These are phyloP conservation scores for Synodontis membranacea DNA, from an alignment of 2,113 vertebrate genomes.

Conservation along the genomic window DNA sequence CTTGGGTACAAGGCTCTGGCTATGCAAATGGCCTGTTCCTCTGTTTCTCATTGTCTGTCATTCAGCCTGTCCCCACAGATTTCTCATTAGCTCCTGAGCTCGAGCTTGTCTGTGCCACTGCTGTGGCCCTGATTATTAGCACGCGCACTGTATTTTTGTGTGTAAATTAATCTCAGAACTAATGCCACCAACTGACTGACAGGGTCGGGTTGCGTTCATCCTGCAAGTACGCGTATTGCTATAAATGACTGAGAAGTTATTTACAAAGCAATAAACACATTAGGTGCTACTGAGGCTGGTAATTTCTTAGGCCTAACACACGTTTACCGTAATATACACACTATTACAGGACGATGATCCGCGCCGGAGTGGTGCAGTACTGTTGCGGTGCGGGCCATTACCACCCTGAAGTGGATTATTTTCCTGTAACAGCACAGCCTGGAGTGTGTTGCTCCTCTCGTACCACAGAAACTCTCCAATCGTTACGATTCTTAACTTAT, in stretches of 20 bases:
- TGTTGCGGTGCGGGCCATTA: neutral
- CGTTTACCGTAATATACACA: no score
- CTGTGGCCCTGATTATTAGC: slow-evolving; percentile 40
- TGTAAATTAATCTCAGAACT: slow-evolving; percentile 22
- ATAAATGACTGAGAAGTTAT: slow-evolving; percentile 20
- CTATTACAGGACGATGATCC: neutral
- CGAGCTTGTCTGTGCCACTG: slow-evolving; percentile 36
- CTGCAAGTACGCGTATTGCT: neutral
- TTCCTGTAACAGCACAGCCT: neutral
- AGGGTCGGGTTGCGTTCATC: slow-evolving; percentile 11
- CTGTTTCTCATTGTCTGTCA: slow-evolving; percentile 44
- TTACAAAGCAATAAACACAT: slow-evolving; percentile 17
- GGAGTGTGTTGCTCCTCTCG: neutral
- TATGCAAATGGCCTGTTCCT: slow-evolving; percentile 38
- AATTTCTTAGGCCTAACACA: neutral
- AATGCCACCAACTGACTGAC: slow-evolving; percentile 21
- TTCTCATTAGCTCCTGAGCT: slow-evolving; percentile 41
- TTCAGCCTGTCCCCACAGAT: slow-evolving; percentile 39
- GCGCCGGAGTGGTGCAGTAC: neutral
- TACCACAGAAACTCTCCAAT: neutral
- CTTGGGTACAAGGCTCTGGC: slow-evolving; percentile 41
- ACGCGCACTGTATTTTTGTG: slow-evolving; percentile 30
- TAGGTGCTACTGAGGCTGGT: neutral
- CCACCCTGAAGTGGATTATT: neutral
- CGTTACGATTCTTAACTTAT: neutral